Evolutionary conservation across 2,888 invertebrate genomes (phyloP).

Genomic region (Elysia crispata): DNA sequence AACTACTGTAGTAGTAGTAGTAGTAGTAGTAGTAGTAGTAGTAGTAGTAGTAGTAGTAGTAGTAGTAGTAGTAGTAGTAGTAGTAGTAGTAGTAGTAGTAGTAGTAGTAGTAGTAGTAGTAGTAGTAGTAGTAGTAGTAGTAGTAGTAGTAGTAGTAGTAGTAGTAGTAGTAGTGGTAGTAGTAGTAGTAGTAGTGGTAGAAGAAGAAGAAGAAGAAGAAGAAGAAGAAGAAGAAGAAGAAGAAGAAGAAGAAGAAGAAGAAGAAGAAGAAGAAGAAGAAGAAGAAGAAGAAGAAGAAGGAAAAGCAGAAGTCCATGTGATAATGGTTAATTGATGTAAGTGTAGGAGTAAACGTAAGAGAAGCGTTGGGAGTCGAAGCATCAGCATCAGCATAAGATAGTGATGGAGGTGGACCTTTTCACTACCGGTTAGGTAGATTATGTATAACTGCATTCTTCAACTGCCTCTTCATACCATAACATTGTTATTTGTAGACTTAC

Average conservation of each 20-base stretch:
- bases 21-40: constrained; percentile 9
- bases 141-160: constrained; percentile 9
- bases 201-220: neutral
- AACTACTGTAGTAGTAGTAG: constrained; percentile 2
- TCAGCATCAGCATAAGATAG: no score
- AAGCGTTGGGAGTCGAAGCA: no score
- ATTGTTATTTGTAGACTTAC: no score
- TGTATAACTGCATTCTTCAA: no score
- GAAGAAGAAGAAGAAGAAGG: neutral
- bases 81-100: constrained; percentile 9
- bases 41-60: constrained; percentile 4
- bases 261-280: neutral
- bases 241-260: neutral
- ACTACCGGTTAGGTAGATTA: no score
- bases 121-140: constrained; percentile 9
- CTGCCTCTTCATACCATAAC: no score
- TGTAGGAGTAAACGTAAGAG: no score
- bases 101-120: constrained; percentile 9
- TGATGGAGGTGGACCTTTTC: no score
- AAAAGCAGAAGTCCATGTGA: no score
- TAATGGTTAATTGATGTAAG: no score
- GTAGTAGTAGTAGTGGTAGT: constrained; percentile 1
- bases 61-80: constrained; percentile 9
- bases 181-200: no score
- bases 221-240: neutral